These are phyloP conservation scores for Tenthredo distinguenda DNA, from an alignment of 2,888 invertebrate species.

Conservation along the genomic window DNA sequence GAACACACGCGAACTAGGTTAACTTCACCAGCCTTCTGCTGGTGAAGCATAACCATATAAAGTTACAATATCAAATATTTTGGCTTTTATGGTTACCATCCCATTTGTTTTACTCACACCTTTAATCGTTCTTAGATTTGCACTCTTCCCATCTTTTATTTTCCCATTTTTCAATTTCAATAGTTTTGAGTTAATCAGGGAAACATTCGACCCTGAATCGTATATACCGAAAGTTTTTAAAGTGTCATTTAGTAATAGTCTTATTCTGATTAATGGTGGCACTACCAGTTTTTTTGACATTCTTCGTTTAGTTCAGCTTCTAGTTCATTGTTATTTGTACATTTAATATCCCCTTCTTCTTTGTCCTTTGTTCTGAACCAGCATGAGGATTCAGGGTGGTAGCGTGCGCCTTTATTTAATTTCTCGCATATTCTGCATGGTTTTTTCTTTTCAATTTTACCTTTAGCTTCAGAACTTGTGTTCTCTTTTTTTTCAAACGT, in stretches of 20 bases:
- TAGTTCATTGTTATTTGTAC: conserved; percentile 10
- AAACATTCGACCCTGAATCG: conserved; percentile 59
- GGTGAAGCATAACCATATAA: too few species aligned
- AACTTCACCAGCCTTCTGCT: too few species aligned
- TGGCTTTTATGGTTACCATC: conserved; percentile 8
- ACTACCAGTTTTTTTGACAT: conserved; percentile 63
- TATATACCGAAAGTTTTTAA: conserved; percentile 54
- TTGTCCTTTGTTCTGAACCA: conserved; percentile 21
- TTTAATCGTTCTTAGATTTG: conserved; percentile 1
- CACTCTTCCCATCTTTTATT: not conserved
- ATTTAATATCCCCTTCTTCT: conserved; percentile 1
- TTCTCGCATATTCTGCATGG: conserved; percentile 8
- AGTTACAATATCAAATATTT: conserved; percentile 22
- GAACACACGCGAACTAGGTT: too few species aligned
- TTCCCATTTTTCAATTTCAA: not conserved
- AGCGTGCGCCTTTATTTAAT: not conserved
- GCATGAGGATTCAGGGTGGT: not conserved
- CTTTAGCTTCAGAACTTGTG: not conserved
- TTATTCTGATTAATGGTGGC: conserved; percentile 59
- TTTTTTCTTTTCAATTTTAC: not conserved
- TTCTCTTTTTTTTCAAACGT: not conserved
- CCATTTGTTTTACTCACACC: conserved; percentile 18
- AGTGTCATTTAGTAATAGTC: conserved; percentile 54
- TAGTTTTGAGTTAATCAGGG: not conserved
- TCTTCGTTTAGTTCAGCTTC: conserved; percentile 50